Evolutionary conservation across 1,140 invertebrate genomes (phyloP).

Genomic region (Drosophila asahinai): DNA sequence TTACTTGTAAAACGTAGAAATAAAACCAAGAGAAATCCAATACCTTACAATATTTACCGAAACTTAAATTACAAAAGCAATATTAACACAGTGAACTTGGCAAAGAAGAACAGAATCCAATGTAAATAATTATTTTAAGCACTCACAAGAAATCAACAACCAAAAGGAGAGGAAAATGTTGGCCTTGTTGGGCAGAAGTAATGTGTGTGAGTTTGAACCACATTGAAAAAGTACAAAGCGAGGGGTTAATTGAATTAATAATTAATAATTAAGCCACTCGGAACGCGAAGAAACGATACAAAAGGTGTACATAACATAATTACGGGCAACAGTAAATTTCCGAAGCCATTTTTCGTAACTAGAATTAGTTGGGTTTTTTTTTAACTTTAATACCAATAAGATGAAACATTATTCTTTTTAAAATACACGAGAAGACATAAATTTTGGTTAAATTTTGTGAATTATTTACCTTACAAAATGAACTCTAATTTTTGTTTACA

Average conservation of each 20-base stretch:
- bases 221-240: conserved; percentile 74
- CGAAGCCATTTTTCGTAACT: conserved; percentile 45
- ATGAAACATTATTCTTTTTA: not conserved
- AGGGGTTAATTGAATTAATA: conserved; percentile 64
- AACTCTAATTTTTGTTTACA: conserved; percentile 1
- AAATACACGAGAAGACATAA: not conserved
- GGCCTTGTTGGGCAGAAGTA: conserved; percentile 20
- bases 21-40: conserved; percentile 19
- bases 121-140: conserved; percentile 39
- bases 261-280: conserved; percentile 45
- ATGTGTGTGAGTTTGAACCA: conserved; percentile 40
- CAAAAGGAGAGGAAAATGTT: conserved; percentile 15
- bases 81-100: conserved; percentile 45
- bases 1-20: conserved; percentile 46
- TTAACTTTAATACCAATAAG: not conserved
- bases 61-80: conserved; percentile 60
- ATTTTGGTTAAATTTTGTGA: conserved; percentile 12
- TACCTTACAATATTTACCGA: conserved; percentile 34
- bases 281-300: conserved; percentile 19
- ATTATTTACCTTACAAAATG: not conserved
- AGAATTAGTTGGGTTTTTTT: conserved; percentile 9
- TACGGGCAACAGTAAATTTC: conserved; percentile 39
- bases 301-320: conserved; percentile 17
- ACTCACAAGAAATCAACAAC: not conserved
- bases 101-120: conserved; percentile 15